A percentile compares a stretch with the other conserved stretches of the same genome.
Evolutionary conservation across 2,797 vertebrate species (phyloP).

Genomic region (Gadopsis bispinosus): DNA sequence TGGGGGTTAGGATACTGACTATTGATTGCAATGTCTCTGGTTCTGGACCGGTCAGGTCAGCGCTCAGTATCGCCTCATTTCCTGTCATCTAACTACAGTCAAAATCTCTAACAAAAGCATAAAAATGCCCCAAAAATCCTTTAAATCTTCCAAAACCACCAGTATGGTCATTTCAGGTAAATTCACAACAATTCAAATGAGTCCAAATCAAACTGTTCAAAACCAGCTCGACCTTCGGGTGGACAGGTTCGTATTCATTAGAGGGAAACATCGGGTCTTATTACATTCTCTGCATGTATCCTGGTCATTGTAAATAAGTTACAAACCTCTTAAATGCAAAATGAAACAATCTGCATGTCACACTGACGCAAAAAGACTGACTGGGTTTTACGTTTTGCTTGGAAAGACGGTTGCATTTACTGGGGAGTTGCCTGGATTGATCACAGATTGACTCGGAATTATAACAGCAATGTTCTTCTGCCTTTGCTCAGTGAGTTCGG

Average conservation of each 20-base stretch:
- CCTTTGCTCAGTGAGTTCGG: neutral
- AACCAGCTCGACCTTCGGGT: conserved; percentile 41
- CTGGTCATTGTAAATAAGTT: conserved; percentile 6
- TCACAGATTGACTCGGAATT: conserved; percentile 5
- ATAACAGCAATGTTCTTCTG: neutral
- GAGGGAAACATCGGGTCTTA: conserved; percentile 6
- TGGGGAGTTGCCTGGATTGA: conserved; percentile 5
- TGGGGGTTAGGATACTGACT: neutral
- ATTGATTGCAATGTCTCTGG: neutral
- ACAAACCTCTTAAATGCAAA: conserved; percentile 17
- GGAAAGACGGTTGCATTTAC: conserved; percentile 7
- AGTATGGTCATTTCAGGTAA: neutral
- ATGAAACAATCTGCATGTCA: conserved; percentile 2
- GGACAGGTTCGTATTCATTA: conserved; percentile 22
- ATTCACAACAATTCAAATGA: conserved; percentile 25
- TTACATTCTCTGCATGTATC: neutral
- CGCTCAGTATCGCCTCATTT: neutral
- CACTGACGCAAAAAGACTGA: neutral
- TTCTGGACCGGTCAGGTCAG: neutral
- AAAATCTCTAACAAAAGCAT: neutral
- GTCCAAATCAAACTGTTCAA: conserved; percentile 23
- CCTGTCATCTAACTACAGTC: neutral
- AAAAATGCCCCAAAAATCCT: neutral
- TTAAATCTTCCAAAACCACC: neutral
- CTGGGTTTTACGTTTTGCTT: neutral